Conservation (phyloP, 2,888 invertebrate species). For the Phyllotreta cruciferae region DNA sequence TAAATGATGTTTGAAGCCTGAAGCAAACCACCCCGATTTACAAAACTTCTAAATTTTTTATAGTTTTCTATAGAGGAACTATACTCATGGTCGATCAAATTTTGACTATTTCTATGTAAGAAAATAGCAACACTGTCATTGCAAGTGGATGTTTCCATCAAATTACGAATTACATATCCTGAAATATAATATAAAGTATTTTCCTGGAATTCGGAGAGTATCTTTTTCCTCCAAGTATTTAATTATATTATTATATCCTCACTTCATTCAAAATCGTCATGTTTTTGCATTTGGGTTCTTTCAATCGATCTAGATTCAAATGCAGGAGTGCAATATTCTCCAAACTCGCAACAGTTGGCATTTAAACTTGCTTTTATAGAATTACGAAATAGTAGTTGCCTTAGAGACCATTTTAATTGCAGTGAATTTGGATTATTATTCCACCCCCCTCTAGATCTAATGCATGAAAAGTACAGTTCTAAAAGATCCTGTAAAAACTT, state of each 20-base stretch:
- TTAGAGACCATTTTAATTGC: constrained; percentile 42
- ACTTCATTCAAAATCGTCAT: not conserved
- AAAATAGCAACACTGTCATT: constrained; percentile 25
- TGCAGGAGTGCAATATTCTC: constrained; percentile 29
- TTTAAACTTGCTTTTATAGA: constrained; percentile 39
- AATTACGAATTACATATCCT: constrained; percentile 30
- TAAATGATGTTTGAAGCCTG: no score
- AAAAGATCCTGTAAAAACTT: constrained; percentile 32
- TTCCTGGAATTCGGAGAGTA: constrained; percentile 28
- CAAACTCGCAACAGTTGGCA: constrained; percentile 37
- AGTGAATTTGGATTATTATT: constrained; percentile 43
- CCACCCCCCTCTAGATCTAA: constrained; percentile 42
- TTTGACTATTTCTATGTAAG: constrained; percentile 4
- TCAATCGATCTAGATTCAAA: constrained; percentile 35
- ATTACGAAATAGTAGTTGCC: constrained; percentile 42
- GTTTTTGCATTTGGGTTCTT: not conserved
- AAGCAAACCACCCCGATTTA: no score
- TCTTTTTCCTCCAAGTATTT: not conserved
- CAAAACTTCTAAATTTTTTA: no score
- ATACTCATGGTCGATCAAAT: no score
- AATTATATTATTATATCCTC: constrained; percentile 10
- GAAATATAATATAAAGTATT: constrained; percentile 34
- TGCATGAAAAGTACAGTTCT: constrained; percentile 40
- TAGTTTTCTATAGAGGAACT: no score
- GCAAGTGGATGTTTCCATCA: constrained; percentile 10